These are phyloP conservation scores for Mechanitis messenoides DNA, from an alignment of 2,888 invertebrate species.

Conservation along the genomic window DNA sequence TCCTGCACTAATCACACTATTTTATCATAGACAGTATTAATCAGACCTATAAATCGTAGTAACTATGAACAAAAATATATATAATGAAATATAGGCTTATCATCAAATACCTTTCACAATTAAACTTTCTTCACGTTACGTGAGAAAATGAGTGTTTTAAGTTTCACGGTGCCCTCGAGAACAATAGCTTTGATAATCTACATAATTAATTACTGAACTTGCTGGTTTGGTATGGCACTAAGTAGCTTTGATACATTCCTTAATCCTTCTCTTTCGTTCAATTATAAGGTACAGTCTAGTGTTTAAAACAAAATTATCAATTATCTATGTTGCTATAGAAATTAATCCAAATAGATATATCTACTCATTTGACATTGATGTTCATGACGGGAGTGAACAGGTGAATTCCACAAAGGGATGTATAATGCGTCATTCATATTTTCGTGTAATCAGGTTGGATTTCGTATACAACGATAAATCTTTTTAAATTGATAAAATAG, in stretches of 20 bases:
- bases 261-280: constrained; percentile 18
- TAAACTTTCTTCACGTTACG: constrained; percentile 63
- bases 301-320: constrained; percentile 36
- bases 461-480: background rate
- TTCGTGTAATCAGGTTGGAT: background rate
- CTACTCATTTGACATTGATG: constrained; percentile 19
- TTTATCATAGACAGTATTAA: background rate
- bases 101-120: constrained; percentile 43
- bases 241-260: constrained; percentile 39
- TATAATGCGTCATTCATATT: constrained; percentile 6
- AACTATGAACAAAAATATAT: constrained; percentile 21
- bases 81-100: constrained; percentile 25
- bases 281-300: constrained; percentile 26
- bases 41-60: constrained; percentile 20
- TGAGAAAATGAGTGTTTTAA: constrained; percentile 60
- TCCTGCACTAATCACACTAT: background rate
- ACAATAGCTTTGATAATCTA: constrained; percentile 68
- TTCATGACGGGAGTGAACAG: constrained; percentile 39
- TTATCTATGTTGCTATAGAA: constrained; percentile 11
- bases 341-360: constrained; percentile 7
- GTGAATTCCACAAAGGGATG: constrained; percentile 38
- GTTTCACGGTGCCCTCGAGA: constrained; percentile 56
- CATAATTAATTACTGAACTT: constrained; percentile 54
- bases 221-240: constrained; percentile 35
- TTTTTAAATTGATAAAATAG: constrained; percentile 4